phyloP scores from a whole-genome alignment of 2,888 invertebrate species.

The Platycheirus rosarum region DNA sequence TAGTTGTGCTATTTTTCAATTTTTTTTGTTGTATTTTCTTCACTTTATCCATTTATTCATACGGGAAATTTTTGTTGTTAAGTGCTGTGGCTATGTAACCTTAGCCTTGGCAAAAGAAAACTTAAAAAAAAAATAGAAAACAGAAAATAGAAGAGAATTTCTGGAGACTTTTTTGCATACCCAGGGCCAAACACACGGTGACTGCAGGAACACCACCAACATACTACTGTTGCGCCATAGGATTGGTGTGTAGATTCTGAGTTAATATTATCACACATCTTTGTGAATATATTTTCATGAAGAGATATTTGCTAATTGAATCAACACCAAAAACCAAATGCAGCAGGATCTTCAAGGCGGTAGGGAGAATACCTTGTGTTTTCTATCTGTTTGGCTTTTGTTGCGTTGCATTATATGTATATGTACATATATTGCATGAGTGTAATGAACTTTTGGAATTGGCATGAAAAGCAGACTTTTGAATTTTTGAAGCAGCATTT shows the following conservation, averaged over 20 bases:
- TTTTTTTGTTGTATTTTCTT: slow-evolving; percentile 20
- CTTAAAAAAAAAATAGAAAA: neutral
- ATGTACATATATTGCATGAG: slow-evolving; percentile 1
- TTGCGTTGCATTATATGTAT: slow-evolving; percentile 9
- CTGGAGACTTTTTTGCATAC: slow-evolving; percentile 67
- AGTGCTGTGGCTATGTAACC: slow-evolving; percentile 51
- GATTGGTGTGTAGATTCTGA: slow-evolving; percentile 78
- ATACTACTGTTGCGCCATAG: slow-evolving; percentile 71
- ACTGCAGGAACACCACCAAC: slow-evolving; percentile 46
- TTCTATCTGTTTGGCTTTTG: slow-evolving; percentile 13
- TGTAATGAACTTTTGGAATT: slow-evolving; percentile 60
- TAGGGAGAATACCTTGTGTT: slow-evolving; percentile 2
- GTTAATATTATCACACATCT: slow-evolving; percentile 75
- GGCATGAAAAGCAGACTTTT: slow-evolving; percentile 21
- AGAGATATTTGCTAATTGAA: slow-evolving; percentile 82
- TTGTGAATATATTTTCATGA: slow-evolving; percentile 73
- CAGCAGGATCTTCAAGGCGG: slow-evolving; percentile 75
- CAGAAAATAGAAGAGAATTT: slow-evolving; percentile 51
- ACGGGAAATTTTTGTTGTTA: slow-evolving; percentile 56
- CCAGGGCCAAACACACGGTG: slow-evolving; percentile 66
- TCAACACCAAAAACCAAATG: slow-evolving; percentile 82
- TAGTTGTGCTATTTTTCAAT: slow-evolving; percentile 55
- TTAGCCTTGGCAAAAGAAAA: slow-evolving; percentile 18
- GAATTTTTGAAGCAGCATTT: slow-evolving; percentile 14
- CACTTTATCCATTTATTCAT: slow-evolving; percentile 56